Evolutionary conservation across 2,797 vertebrate genomes (phyloP).

Genomic region (Buphagus erythrorhynchus): DNA sequence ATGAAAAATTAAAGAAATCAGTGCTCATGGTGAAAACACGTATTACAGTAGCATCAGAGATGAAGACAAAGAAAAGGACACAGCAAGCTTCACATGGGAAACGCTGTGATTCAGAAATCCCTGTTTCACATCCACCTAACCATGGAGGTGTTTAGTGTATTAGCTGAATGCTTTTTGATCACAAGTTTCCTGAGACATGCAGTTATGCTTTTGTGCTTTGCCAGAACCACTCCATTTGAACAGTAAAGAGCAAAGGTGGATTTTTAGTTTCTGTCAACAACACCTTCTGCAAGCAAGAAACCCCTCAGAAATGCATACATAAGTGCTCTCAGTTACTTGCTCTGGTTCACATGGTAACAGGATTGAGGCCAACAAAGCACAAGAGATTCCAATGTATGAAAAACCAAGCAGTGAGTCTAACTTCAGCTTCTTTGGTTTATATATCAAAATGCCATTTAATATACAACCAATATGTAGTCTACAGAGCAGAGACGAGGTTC

Average conservation of each 20-base stretch:
- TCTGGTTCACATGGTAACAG: not conserved
- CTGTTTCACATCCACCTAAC: not conserved
- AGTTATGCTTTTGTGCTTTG: not conserved
- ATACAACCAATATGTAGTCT: not conserved
- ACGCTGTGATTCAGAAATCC: not conserved
- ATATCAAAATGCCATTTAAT: not conserved
- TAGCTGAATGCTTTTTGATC: not conserved
- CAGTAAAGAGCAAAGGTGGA: not conserved
- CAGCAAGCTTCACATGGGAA: not conserved
- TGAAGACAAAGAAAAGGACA: not conserved
- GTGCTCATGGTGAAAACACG: not conserved
- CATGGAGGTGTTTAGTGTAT: not conserved
- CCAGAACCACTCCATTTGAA: not conserved
- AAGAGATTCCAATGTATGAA: not conserved
- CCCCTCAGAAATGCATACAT: fast-evolving
- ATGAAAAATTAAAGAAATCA: not conserved
- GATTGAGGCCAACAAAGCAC: not conserved
- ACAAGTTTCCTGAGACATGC: not conserved
- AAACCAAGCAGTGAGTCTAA: not conserved
- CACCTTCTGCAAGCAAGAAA: not conserved
- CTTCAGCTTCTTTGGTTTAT: not conserved
- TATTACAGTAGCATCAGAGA: not conserved
- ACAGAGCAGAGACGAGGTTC: not conserved
- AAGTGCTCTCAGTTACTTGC: not conserved
- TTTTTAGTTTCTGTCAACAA: not conserved